Conservation (phyloP, 2,888 invertebrate genomes). For the Xylota sylvarum region DNA sequence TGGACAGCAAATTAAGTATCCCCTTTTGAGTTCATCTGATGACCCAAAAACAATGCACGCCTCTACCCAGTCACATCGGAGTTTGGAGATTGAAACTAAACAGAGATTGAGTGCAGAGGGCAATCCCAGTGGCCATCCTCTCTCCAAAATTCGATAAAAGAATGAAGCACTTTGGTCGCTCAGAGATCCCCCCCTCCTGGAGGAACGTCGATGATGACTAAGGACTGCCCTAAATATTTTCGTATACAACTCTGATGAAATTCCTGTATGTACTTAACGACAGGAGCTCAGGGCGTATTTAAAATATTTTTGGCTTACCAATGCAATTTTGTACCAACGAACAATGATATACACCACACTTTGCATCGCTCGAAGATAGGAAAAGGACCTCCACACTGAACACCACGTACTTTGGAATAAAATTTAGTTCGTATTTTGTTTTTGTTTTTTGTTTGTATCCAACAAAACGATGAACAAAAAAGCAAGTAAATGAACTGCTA, state of each 20-base stretch:
- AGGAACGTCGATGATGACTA: not conserved
- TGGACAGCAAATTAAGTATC: slow-evolving; percentile 31
- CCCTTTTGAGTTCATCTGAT: slow-evolving; percentile 16
- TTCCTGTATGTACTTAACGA: slow-evolving; percentile 13
- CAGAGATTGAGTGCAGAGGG: not conserved
- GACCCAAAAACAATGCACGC: slow-evolving; percentile 1
- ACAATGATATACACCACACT: not conserved
- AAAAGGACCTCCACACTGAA: not conserved
- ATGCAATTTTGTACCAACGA: slow-evolving; percentile 22
- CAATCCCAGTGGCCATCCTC: not conserved
- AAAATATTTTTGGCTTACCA: slow-evolving; percentile 46
- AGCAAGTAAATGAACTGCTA: slow-evolving; percentile 12
- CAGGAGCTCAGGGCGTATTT: slow-evolving; percentile 4
- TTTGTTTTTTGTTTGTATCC: not conserved
- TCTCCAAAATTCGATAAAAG: not conserved
- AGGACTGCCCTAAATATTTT: slow-evolving; percentile 22
- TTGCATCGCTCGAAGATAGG: not conserved
- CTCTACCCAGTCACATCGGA: not conserved
- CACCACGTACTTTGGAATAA: slow-evolving; percentile 20
- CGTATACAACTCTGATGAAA: slow-evolving; percentile 18
- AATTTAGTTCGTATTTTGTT: slow-evolving; percentile 6
- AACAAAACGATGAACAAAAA: not conserved
- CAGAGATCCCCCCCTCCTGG: not conserved
- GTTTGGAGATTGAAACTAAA: not conserved
- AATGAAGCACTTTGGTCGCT: not conserved